These are phyloP conservation scores for Tapera naevia DNA, from an alignment of 2,797 vertebrate genomes.

Conservation along the genomic window DNA sequence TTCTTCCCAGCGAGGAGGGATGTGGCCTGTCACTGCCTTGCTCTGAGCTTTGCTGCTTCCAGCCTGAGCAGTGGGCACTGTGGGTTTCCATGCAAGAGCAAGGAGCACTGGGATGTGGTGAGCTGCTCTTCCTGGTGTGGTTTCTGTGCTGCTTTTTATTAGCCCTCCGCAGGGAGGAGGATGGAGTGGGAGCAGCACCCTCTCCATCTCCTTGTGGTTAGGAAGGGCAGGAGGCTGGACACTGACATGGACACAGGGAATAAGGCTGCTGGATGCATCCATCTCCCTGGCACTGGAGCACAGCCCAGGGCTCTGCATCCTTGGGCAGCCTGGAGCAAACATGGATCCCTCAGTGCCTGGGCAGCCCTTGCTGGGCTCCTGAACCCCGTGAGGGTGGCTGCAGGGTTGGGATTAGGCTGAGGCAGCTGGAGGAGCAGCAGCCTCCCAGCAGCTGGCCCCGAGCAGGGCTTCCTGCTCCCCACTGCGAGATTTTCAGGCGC, in stretches of 20 bases:
- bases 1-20: not conserved
- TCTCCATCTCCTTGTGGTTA: fast-evolving
- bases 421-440: not conserved
- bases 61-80: fast-evolving
- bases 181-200: not conserved
- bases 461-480: not conserved
- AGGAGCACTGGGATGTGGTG: not conserved
- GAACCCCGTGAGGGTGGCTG: fast-evolving
- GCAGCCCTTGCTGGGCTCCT: not conserved
- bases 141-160: not conserved
- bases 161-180: not conserved
- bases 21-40: not conserved
- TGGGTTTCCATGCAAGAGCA: not conserved
- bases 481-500: fast-evolving
- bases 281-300: not conserved
- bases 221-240: not conserved
- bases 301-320: not conserved
- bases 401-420: not conserved
- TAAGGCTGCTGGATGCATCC: not conserved
- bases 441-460: not conserved
- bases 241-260: fast-evolving
- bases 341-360: fast-evolving
- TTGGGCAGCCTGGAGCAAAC: not conserved
- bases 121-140: not conserved
- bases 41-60: not conserved